Base-by-base conservation (phyloP, 2,113 vertebrate genomes). In the Sus scrofa region DNA sequence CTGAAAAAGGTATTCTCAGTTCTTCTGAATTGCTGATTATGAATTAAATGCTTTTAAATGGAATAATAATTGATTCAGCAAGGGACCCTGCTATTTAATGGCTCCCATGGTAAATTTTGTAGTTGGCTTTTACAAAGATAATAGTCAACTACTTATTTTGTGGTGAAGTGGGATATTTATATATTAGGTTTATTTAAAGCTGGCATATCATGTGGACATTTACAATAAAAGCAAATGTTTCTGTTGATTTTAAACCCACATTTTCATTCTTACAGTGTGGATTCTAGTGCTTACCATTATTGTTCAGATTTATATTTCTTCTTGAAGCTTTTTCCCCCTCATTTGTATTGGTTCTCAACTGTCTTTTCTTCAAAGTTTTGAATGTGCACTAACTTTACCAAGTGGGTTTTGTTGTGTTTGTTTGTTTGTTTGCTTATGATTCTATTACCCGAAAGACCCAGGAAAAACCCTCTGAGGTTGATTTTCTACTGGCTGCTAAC, bases 281-380 rank as follows among this genome's bases (percentile, higher is more conserved):
- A 73, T 92, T 89, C 44, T 56, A 54, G 8, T 30, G 3, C n/a
- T 93, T 37, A 78, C 34, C 92, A 7, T 0, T 86, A 9, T 81
- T 74, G 13, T 50, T 93, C 63, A 52, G 19, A 92, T 95, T 92
- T 70, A 83, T 3, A n/a, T 50, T 71, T 89, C 15, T 63, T 62
- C 83, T n/a, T 13, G 0, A 34, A 95, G 3, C 6, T 30, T 32
- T 65, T 86, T 77, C 86, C 60, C 27, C 6, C 8, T 63, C 2
- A 67, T 81, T 65, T 85, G 16, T 68, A 39, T 85, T 86, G 13
- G 16, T 91, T 85, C 94, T 60, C n/a, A 37, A 70, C 16, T 52
- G 2, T 81, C 70, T 95, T 89, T 75, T 10, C 22, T 96, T 87
- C 82, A 30, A 88, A 39, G 32, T 87, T 95, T 65, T 86, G 54